Evolutionary conservation across 2,888 invertebrate genomes (phyloP).

Genomic region (Caenorhabditis doughertyi): DNA sequence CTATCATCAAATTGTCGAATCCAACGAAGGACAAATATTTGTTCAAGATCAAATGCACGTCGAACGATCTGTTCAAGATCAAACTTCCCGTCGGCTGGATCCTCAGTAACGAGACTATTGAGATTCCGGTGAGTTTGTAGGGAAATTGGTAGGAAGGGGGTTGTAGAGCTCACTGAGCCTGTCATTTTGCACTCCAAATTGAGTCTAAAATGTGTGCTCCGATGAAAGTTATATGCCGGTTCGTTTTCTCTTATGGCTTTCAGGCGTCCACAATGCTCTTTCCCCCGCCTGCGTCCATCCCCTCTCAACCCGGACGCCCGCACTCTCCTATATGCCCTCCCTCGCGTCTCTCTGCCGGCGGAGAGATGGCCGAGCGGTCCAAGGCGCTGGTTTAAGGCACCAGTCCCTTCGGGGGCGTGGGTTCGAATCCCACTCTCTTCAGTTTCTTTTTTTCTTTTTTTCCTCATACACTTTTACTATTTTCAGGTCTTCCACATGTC

Average conservation of each 20-base stretch:
- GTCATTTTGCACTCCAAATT: too few relatives aligned
- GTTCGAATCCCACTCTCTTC: conserved; percentile 86
- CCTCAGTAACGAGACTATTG: conserved; percentile 57
- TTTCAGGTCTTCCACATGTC: too few relatives aligned
- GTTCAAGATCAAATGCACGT: conserved; percentile 78
- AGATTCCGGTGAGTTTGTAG: not conserved
- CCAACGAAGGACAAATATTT: conserved; percentile 66
- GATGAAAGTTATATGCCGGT: conserved; percentile 10
- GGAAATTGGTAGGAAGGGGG: too few relatives aligned
- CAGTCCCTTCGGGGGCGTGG: conserved; percentile 91
- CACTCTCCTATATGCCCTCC: not conserved
- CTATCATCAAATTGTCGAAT: conserved; percentile 71
- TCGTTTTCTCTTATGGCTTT: not conserved
- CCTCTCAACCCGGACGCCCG: too few relatives aligned
- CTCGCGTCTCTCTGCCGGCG: conserved; percentile 18
- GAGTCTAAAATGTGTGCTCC: too few relatives aligned
- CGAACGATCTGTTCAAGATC: conserved; percentile 75
- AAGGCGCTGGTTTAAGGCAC: conserved; percentile 92
- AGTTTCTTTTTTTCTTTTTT: conserved; percentile 20
- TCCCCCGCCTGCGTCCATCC: too few relatives aligned
- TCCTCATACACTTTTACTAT: not conserved
- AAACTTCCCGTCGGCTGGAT: conserved; percentile 67
- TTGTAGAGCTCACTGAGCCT: not conserved
- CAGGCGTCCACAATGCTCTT: not conserved
- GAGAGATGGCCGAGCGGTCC: conserved; percentile 89